Percentiles rank a stretch among this genome's conserved stretches.
phyloP scores from a whole-genome alignment of 2,888 invertebrate genomes.

The Epicampocera succincta region DNA sequence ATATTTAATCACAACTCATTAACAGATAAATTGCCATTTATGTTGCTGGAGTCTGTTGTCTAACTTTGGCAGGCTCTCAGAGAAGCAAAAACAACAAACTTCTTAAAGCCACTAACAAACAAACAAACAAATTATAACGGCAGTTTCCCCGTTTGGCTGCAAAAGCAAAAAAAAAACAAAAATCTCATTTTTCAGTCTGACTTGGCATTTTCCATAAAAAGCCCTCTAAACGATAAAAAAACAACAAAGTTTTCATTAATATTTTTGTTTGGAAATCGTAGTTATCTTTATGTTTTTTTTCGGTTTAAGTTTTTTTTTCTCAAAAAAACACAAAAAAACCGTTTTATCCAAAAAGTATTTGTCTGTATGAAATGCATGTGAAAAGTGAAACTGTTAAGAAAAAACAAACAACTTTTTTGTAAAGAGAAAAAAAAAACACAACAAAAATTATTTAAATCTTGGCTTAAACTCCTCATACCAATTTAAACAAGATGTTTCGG shows the following conservation, averaged over 20 bases:
- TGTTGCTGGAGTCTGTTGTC: slow-evolving; percentile 21
- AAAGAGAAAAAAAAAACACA: slow-evolving; percentile 21
- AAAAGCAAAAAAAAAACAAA: slow-evolving; percentile 3
- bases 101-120: slow-evolving; percentile 23
- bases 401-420: slow-evolving; percentile 44
- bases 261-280: slow-evolving; percentile 1
- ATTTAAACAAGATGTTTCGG: slow-evolving; percentile 63
- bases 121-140: slow-evolving; percentile 40
- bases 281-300: not conserved
- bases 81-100: slow-evolving; percentile 8
- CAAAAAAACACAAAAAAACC: slow-evolving; percentile 13
- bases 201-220: slow-evolving; percentile 69
- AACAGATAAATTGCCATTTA: slow-evolving; percentile 65
- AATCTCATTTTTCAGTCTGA: slow-evolving; percentile 64
- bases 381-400: slow-evolving; percentile 68
- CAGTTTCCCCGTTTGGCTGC: slow-evolving; percentile 32
- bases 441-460: slow-evolving; percentile 61
- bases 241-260: slow-evolving; percentile 55
- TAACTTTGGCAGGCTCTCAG: slow-evolving; percentile 16
- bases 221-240: slow-evolving; percentile 58
- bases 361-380: slow-evolving; percentile 47
- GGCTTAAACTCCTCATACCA: slow-evolving; percentile 61
- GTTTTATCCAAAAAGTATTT: slow-evolving; percentile 30
- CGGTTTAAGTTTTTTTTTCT: slow-evolving; percentile 7
- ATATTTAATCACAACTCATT: slow-evolving; percentile 69